phyloP scores from a whole-genome alignment of 2,113 vertebrate genomes.

The Sciurus niger region DNA sequence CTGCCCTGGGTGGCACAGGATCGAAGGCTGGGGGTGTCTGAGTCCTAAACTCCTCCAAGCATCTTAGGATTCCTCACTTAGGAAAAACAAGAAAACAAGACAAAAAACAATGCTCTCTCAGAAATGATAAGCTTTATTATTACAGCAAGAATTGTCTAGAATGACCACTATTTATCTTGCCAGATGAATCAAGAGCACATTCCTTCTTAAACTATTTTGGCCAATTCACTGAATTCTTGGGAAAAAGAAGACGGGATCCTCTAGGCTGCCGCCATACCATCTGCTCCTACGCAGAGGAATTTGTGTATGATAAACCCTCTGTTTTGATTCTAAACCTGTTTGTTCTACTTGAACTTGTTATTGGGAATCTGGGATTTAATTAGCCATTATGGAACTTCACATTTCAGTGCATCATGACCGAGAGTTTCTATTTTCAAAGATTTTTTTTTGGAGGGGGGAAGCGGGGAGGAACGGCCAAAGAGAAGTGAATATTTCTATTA shows the following conservation, averaged over 20 bases:
- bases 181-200: neutral
- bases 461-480: neutral
- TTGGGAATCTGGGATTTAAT: neutral
- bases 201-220: neutral
- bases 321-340: neutral
- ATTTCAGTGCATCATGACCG: neutral
- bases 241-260: neutral
- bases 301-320: neutral
- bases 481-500: neutral
- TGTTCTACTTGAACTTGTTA: neutral
- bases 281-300: neutral
- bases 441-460: too few relatives aligned
- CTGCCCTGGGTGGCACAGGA: too few relatives aligned
- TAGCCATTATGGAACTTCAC: neutral
- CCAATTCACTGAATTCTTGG: neutral
- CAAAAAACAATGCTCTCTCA: neutral
- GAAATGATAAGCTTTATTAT: neutral
- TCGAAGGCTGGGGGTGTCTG: neutral
- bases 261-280: accelerated
- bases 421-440: neutral
- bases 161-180: neutral
- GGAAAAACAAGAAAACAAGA: too few relatives aligned
- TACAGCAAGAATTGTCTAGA: neutral
- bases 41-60: neutral
- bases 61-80: neutral